Conservation (phyloP, 2,797 vertebrate genomes). For the Bradypodion pumilum region DNA sequence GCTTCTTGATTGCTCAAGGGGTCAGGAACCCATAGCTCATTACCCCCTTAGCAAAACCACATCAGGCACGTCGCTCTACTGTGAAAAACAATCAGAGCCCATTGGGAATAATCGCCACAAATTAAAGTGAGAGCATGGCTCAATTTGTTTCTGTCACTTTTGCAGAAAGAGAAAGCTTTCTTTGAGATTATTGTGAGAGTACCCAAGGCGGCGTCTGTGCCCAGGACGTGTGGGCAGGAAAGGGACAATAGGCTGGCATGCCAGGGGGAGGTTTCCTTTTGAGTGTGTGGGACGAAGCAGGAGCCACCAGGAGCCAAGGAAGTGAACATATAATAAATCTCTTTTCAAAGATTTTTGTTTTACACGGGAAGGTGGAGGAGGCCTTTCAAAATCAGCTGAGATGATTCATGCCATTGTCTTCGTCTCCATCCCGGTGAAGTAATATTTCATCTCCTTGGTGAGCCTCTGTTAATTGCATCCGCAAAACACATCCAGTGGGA, state of each 20-base stretch:
- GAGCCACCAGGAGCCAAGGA: no score
- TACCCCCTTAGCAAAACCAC: neutral
- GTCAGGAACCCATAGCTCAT: neutral
- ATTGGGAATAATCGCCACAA: neutral
- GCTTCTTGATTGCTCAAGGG: no score
- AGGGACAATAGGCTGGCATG: neutral
- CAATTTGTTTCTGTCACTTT: slow-evolving; percentile 10
- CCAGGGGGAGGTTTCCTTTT: neutral
- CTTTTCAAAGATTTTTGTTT: no score
- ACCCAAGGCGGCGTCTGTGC: neutral
- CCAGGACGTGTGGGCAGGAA: neutral
- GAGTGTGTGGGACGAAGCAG: neutral
- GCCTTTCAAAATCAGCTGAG: neutral
- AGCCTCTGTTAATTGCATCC: slow-evolving; percentile 11
- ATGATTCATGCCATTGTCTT: neutral
- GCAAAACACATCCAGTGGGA: neutral
- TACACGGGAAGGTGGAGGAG: no score
- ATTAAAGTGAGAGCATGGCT: neutral
- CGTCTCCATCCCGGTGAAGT: neutral
- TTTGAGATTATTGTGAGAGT: neutral
- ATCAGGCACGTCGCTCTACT: neutral
- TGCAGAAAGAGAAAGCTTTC: no score
- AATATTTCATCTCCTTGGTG: neutral
- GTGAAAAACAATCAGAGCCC: neutral
- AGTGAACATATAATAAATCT: neutral